Conservation (phyloP, 2,888 invertebrate genomes). For the Ochlodes sylvanus region DNA sequence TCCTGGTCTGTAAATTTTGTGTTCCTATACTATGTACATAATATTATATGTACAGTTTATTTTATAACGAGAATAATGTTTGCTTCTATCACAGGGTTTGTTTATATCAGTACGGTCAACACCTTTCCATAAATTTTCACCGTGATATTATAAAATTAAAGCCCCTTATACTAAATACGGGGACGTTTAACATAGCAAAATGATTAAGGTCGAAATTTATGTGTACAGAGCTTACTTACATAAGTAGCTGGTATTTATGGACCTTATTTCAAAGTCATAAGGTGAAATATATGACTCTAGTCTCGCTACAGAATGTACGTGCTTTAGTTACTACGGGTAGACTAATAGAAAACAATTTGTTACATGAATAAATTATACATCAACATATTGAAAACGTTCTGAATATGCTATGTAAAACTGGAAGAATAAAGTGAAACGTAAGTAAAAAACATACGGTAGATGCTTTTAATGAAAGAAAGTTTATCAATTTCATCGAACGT, state of each 20-base stretch:
- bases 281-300: slow-evolving; percentile 27
- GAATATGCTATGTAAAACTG: slow-evolving; percentile 21
- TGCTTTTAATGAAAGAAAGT: background rate
- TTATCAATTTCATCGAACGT: background rate
- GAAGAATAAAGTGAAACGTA: background rate
- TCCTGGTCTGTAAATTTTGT: no score
- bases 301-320: slow-evolving; percentile 41
- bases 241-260: slow-evolving; percentile 27
- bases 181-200: slow-evolving; percentile 56
- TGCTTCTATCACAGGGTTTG: slow-evolving; percentile 39
- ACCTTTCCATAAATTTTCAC: slow-evolving; percentile 56
- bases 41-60: background rate
- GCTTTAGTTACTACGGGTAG: slow-evolving; percentile 49
- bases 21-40: no score
- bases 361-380: slow-evolving; percentile 47
- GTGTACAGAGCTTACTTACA: slow-evolving; percentile 39
- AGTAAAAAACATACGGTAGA: background rate
- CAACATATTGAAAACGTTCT: slow-evolving; percentile 35
- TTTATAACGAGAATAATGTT: slow-evolving; percentile 41
- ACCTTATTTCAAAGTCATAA: slow-evolving; percentile 33
- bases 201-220: slow-evolving; percentile 66
- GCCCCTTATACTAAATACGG: slow-evolving; percentile 53
- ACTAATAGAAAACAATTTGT: slow-evolving; percentile 61
- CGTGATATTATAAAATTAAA: slow-evolving; percentile 59
- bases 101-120: slow-evolving; percentile 49